Evolutionary conservation across 2,113 vertebrate genomes (phyloP).

Genomic region (Neolamprologus cancellatus): DNA sequence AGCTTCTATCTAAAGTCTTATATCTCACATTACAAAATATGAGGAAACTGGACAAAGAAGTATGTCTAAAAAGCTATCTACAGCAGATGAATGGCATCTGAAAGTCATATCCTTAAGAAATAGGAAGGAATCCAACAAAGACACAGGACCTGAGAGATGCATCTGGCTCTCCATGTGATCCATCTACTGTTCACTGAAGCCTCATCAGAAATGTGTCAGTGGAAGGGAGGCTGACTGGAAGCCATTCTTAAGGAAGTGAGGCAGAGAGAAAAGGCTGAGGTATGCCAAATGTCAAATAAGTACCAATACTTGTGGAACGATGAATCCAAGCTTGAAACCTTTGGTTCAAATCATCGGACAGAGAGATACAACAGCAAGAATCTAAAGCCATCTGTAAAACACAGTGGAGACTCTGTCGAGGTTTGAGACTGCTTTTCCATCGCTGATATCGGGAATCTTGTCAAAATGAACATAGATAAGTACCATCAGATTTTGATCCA

Average conservation of each 20-base stretch:
- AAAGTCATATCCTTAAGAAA: neutral
- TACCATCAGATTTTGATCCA: neutral
- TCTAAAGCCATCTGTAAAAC: neutral
- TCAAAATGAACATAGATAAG: neutral
- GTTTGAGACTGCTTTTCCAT: neutral
- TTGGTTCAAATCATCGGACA: neutral
- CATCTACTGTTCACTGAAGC: neutral
- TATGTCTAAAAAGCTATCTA: neutral
- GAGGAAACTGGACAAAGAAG: neutral
- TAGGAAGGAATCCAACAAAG: neutral
- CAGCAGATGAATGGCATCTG: neutral
- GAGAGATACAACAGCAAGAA: neutral
- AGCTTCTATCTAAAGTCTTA: neutral
- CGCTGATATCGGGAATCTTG: neutral
- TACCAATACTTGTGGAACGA: neutral
- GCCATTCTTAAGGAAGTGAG: rapidly evolving
- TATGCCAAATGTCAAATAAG: neutral
- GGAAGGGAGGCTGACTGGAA: neutral
- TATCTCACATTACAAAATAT: neutral
- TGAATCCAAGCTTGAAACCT: neutral
- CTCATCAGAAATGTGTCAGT: neutral
- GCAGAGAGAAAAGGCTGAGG: neutral
- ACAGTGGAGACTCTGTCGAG: neutral
- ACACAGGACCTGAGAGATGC: neutral
- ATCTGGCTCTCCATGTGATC: neutral